A percentile compares a stretch with the other conserved stretches of the same genome.
These are phyloP conservation scores for Lathronympha strigana DNA, from an alignment of 2,888 invertebrate species.

Conservation along the genomic window DNA sequence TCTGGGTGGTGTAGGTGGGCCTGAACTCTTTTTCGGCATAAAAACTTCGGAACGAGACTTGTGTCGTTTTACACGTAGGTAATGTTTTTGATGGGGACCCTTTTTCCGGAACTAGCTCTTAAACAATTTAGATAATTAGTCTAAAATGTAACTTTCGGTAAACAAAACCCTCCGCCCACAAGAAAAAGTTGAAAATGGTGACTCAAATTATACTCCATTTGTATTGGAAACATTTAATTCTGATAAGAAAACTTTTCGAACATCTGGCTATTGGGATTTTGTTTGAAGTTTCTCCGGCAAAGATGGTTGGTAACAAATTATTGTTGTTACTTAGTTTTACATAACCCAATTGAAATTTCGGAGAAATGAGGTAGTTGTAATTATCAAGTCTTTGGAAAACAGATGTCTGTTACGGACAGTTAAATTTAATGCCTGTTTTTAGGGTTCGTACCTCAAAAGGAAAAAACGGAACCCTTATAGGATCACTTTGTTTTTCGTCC, in stretches of 20 bases:
- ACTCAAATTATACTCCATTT: slow-evolving; percentile 15
- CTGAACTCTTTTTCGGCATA: no score
- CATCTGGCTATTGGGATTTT: slow-evolving; percentile 31
- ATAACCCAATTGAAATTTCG: not conserved
- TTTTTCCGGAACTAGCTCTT: no score
- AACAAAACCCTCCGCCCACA: not conserved
- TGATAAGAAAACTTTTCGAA: slow-evolving; percentile 22
- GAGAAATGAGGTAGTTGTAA: not conserved
- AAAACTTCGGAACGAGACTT: no score
- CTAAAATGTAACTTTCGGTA: not conserved
- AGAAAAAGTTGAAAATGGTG: not conserved
- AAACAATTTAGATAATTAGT: not conserved
- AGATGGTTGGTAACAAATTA: slow-evolving; percentile 4
- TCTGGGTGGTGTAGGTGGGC: no score
- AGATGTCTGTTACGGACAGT: no score
- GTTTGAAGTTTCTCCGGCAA: slow-evolving; percentile 12
- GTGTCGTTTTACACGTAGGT: no score
- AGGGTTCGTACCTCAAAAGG: no score
- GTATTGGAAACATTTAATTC: slow-evolving; percentile 32
- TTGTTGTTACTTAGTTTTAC: slow-evolving; percentile 9
- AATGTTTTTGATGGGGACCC: no score
- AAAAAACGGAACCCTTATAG: no score
- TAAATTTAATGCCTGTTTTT: no score
- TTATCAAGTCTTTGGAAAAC: no score
- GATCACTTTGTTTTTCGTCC: no score